phyloP scores from a whole-genome alignment of 2,113 vertebrate species.

The Xenotilapia flavipinnis region DNA sequence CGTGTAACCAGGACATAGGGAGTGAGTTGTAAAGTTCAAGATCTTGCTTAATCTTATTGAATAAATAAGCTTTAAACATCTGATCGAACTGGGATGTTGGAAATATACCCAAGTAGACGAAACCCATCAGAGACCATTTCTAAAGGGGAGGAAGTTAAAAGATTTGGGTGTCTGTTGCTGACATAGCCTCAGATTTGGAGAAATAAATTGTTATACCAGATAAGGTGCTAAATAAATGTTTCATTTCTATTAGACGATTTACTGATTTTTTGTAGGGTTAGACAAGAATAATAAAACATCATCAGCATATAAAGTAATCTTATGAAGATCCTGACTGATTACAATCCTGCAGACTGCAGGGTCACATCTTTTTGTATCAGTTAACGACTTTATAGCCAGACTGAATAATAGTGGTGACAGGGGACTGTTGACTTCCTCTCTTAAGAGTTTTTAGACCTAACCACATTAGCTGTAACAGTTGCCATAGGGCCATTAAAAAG shows the following conservation, averaged over 20 bases:
- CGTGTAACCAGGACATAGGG: background rate
- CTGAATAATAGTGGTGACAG: background rate
- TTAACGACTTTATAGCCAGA: background rate
- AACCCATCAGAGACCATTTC: background rate
- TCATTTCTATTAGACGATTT: background rate
- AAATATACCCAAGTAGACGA: rapidly evolving
- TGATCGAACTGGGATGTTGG: background rate
- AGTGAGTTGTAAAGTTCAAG: background rate
- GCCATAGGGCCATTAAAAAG: background rate
- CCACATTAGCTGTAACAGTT: background rate
- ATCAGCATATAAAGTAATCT: background rate
- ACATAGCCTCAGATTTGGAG: background rate
- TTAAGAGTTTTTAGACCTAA: background rate
- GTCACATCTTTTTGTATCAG: background rate
- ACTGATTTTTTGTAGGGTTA: background rate
- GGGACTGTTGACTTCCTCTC: background rate
- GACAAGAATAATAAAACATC: background rate
- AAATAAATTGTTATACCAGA: background rate
- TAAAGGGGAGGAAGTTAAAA: background rate
- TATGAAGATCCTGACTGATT: background rate
- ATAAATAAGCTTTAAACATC: background rate
- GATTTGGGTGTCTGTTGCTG: background rate
- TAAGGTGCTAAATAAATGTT: background rate
- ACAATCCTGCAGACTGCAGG: background rate
- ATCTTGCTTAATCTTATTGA: background rate